These are phyloP conservation scores for Gnathonemus longibarbis DNA, from an alignment of 2,113 vertebrate species.

Conservation along the genomic window DNA sequence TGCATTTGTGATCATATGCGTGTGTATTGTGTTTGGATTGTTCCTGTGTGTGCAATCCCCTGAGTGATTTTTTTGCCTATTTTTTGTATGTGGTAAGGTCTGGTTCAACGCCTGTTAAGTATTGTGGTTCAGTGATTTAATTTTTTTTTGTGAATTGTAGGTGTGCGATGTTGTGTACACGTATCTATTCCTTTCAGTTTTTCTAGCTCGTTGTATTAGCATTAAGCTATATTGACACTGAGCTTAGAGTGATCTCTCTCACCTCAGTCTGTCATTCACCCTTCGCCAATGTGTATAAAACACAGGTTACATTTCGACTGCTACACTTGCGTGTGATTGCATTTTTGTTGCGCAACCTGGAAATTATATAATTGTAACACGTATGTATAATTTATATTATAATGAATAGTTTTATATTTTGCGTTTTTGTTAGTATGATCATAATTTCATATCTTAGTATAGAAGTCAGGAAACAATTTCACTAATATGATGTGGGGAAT, in stretches of 20 bases:
- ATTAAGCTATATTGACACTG: conserved; percentile 41
- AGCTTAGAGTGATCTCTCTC: conserved; percentile 39
- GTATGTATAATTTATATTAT: not conserved
- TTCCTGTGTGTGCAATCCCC: not conserved
- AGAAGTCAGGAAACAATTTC: not conserved
- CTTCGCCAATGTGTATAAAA: not conserved
- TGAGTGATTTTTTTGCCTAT: not conserved
- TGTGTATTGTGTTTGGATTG: not conserved
- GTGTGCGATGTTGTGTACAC: not conserved
- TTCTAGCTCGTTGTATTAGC: conserved; percentile 31
- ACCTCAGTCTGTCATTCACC: conserved; percentile 45
- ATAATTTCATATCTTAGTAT: not conserved
- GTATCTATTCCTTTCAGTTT: conserved; percentile 1
- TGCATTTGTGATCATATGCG: not conserved
- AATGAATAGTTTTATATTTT: not conserved
- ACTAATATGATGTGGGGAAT: not conserved
- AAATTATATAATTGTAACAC: not conserved
- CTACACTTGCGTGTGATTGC: not conserved
- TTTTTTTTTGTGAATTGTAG: not conserved
- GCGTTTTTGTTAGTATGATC: not conserved
- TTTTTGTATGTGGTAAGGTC: not conserved
- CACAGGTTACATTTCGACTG: not conserved
- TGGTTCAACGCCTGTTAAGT: not conserved
- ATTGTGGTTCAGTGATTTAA: not conserved
- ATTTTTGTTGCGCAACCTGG: not conserved